phyloP scores from a whole-genome alignment of 2,797 vertebrate species.

The Tachyglossus aculeatus region DNA sequence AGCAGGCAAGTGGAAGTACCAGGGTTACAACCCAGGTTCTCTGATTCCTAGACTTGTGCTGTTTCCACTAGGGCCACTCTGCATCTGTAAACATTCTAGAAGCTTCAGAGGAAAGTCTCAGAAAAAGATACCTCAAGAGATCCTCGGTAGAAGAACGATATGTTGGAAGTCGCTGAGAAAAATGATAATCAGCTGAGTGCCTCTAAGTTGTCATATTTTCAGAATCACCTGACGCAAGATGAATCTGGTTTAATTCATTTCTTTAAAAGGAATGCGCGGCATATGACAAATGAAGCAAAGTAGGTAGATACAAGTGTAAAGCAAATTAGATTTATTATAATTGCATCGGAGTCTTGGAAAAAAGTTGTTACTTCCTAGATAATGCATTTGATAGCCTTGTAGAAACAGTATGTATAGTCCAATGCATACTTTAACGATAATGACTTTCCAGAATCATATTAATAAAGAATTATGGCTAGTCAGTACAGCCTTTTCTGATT shows the following conservation, averaged over 20 bases:
- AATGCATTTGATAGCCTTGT: background rate
- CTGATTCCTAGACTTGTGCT: too few relatives aligned
- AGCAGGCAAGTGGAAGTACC: too few relatives aligned
- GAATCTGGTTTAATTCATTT: background rate
- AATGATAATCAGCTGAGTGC: background rate
- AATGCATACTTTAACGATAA: background rate
- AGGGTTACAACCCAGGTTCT: too few relatives aligned
- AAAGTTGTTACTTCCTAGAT: background rate
- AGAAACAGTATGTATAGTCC: slow-evolving; percentile 3
- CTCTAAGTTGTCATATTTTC: background rate
- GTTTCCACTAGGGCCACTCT: too few relatives aligned
- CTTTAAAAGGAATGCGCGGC: background rate
- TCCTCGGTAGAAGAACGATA: background rate
- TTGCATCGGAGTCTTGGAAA: background rate
- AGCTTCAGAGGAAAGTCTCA: too few relatives aligned
- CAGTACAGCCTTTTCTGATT: background rate
- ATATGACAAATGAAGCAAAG: background rate
- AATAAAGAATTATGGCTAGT: background rate
- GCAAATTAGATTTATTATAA: background rate
- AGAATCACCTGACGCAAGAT: background rate
- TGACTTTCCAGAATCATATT: background rate
- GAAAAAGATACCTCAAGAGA: background rate
- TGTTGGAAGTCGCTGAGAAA: background rate
- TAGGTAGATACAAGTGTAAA: background rate
- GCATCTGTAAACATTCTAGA: too few relatives aligned